Conservation (phyloP, 2,113 vertebrate species). For the Plecturocebus donacophilus region DNA sequence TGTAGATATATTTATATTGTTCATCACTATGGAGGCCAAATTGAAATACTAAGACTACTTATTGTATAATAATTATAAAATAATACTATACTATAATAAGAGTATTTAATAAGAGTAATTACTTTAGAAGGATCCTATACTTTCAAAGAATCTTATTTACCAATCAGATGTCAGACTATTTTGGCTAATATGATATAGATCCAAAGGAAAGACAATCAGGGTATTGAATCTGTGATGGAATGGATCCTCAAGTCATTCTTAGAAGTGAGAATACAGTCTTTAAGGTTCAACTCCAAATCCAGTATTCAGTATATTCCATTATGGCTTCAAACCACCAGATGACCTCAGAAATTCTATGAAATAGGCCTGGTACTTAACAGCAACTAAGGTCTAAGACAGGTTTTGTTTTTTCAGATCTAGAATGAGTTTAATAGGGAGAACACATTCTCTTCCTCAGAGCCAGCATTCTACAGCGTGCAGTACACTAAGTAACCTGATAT, state of each 20-base stretch:
- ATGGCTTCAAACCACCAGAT: not conserved
- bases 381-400: not conserved
- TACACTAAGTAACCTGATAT: not conserved
- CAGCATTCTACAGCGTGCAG: not conserved
- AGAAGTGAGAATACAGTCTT: not conserved
- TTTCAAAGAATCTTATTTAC: not conserved
- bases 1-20: not conserved
- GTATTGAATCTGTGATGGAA: not conserved
- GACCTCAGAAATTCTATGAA: not conserved
- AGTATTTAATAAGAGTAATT: not conserved
- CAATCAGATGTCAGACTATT: not conserved
- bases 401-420: not conserved
- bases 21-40: constrained; percentile 52
- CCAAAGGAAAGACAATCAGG: not conserved
- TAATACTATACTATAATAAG: not conserved
- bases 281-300: not conserved
- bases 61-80: not conserved
- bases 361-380: not conserved
- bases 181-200: not conserved
- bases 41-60: constrained; percentile 53
- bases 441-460: not conserved
- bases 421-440: not conserved
- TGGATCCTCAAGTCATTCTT: not conserved
- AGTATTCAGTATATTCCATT: not conserved
- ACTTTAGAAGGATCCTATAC: not conserved